A percentile compares a stretch with the other conserved stretches of the same genome.
phyloP scores from a whole-genome alignment of 2,888 invertebrate genomes.

The Trissoscelio sp. region DNA sequence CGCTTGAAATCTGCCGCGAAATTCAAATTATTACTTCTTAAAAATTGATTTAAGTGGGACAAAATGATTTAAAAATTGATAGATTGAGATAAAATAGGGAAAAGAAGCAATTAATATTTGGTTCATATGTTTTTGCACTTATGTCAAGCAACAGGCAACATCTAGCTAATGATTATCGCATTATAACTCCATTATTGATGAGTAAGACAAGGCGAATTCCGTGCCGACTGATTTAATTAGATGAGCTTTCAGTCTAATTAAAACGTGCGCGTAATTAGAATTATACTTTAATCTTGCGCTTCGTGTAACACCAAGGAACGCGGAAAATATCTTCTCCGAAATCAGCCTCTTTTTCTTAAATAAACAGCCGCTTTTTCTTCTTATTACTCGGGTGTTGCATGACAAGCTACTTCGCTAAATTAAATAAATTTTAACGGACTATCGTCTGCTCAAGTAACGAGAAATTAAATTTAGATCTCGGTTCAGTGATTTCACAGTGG shows the following conservation, averaged over 20 bases:
- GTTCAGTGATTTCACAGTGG: no score
- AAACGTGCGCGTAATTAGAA: constrained; percentile 13
- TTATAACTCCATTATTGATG: constrained; percentile 34
- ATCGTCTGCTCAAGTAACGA: no score
- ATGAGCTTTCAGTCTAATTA: constrained; percentile 45
- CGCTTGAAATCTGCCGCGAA: no score
- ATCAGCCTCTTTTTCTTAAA: background rate
- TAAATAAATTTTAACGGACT: background rate
- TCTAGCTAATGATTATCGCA: constrained; percentile 11
- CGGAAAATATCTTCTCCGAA: background rate
- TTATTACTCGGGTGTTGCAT: background rate
- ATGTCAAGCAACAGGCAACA: background rate
- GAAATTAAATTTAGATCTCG: no score
- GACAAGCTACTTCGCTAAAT: background rate
- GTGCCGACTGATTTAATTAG: constrained; percentile 32
- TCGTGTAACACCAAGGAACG: background rate
- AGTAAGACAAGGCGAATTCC: constrained; percentile 25
- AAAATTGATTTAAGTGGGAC: no score
- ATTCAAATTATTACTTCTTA: no score
- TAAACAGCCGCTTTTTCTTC: background rate
- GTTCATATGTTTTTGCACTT: no score
- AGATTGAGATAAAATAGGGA: background rate
- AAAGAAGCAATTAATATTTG: no score
- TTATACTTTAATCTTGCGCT: constrained; percentile 10
- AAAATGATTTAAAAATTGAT: no score